Percentiles rank a stretch among this genome's conserved stretches.
phyloP scores from a whole-genome alignment of 1,140 invertebrate genomes.

The Brachionus rubens region DNA sequence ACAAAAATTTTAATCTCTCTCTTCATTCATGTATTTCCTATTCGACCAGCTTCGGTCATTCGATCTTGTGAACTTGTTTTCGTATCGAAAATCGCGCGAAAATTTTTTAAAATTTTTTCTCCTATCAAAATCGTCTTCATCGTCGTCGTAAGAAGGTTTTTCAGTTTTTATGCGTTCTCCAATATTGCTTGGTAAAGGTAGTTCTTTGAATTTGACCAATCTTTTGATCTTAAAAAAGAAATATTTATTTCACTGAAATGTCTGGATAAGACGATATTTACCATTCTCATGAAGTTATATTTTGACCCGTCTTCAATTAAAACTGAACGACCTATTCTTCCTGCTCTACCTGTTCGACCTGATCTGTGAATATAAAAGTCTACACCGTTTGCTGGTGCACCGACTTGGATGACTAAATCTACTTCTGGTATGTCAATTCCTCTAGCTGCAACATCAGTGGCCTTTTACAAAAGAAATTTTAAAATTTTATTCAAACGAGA shows the following conservation, averaged over 20 bases:
- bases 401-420: conserved; percentile 74
- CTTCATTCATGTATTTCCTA: not conserved
- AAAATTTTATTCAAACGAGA: no score
- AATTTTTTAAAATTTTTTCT: no score
- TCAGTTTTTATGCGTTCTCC: no score
- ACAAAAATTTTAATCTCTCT: not conserved
- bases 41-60: not conserved
- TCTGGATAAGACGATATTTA: no score
- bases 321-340: conserved; percentile 50
- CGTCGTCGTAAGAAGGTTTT: no score
- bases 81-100: no score
- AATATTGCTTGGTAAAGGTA: no score
- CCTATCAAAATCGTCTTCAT: not conserved
- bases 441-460: conserved; percentile 59
- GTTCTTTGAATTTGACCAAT: conserved; percentile 24
- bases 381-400: conserved; percentile 50
- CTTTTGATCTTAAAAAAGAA: not conserved
- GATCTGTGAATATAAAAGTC: conserved; percentile 57
- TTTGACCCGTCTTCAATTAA: conserved; percentile 26
- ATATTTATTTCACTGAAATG: not conserved
- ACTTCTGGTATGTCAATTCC: conserved; percentile 60
- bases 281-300: not conserved
- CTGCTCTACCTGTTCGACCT: conserved; percentile 58
- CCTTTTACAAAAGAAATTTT: conserved; percentile 33
- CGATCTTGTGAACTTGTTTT: no score